Evolutionary conservation across 2,888 invertebrate genomes (phyloP), one percentile per base, ranked within the genome.

Genomic region (Hofmannophila pseudospretella): DNA sequence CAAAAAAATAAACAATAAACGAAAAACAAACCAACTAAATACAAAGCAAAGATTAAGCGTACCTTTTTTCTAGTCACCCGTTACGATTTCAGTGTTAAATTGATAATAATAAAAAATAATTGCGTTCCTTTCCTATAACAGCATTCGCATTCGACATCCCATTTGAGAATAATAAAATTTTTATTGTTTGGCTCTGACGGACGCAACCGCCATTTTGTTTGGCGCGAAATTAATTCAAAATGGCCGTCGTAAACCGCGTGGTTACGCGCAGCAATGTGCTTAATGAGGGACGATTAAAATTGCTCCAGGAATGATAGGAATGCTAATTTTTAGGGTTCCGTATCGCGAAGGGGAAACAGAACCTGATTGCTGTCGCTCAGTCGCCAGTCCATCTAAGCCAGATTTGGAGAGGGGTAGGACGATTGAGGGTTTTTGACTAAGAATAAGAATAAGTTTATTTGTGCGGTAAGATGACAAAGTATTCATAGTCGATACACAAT

Each of bases 281-380:
- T 82, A 82, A 84, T 82, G 81, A 81, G 74, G 49, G 57, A 59
- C 75, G 76, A 81, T 82, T 82, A 78, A 80, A 79, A 78, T 72
- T 67, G 69, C 59, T 69, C 53, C 58, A 52, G 69, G 61, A 68
- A 72, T 71, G 61, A 67, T 67, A 48, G 69, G 65, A 69, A 72
- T 74, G 69, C 62, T 65, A 69, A 67, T 73, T 76, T 62, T 62
- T 58, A n/a, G n/a, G n/a, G 20, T 23, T n/a, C n/a, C n/a, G n/a
- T n/a, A n/a, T n/a, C n/a, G n/a, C n/a, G n/a, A n/a, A n/a, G n/a
- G n/a, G n/a, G n/a, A n/a, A n/a, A n/a, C n/a, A n/a, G n/a, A n/a
- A n/a, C n/a, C n/a, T n/a, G n/a, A n/a, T n/a, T n/a, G n/a, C n/a
- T n/a, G n/a, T n/a, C n/a, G n/a, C n/a, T n/a, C n/a, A n/a, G n/a